Evolutionary conservation across 1,140 invertebrate species (phyloP), one percentile per base, ranked within the genome.

Genomic region (Neocloeon triangulifer): DNA sequence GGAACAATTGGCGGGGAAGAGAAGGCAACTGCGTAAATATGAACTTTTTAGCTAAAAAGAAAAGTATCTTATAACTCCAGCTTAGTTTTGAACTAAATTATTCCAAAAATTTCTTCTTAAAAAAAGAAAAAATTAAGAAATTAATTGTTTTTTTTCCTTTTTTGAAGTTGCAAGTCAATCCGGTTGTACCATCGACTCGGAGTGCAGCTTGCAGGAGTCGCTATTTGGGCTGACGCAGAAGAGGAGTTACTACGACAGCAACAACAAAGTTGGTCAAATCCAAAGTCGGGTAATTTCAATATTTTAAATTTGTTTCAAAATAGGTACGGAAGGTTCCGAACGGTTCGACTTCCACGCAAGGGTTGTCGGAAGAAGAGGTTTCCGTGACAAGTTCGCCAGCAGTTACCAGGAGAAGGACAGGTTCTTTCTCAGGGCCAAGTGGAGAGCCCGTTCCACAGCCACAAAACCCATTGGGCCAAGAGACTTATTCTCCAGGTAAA

Each of bases 401-500:
- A 3, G 50, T 79, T 2, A 54, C 58, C 8, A 53, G 75, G 39
- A 53, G 72, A 30, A 55, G 73, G 29, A 46, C 76, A 30, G 72
- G 72, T 19, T 75, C 73, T 1, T 70, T 65, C 40, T 63, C 61
- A 1, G 62, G 60, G 32, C 52, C 54, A 5, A 35, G 37, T 35
- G 52, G 39, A 36, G 58, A 59, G 35, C 13, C 22, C 7, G 16
- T 18, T n/a, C 16, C 26, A 16, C 54, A 53, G 36, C 46, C 41
- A 49, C 48, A 50, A 42, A 58, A 56, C 47, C 47, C 48, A 19
- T 49, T 50, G 16, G 60, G 60, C 50, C 69, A 72, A 40, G 67
- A 71, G 33, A 66, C 66, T 28, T 62, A 62, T 33, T 81, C 78
- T 4, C 79, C 78, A 44, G 71, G 71, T 74, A 46, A 40, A 25